Percentiles rank a stretch among this genome's conserved stretches.
phyloP scores from a whole-genome alignment of 2,113 vertebrate genomes.

The Cottus gobio region DNA sequence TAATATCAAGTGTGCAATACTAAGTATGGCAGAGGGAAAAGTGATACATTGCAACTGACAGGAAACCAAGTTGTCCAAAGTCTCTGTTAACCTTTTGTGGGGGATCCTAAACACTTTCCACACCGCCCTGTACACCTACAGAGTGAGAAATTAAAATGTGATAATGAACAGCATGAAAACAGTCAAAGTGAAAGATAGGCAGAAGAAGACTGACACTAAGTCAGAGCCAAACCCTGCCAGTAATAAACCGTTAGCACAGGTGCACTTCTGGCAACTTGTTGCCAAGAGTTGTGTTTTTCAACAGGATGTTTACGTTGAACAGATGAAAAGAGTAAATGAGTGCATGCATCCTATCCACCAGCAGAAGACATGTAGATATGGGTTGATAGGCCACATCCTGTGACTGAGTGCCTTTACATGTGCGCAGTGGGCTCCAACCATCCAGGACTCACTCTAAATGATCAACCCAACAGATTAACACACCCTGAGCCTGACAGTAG shows the following conservation, averaged over 20 bases:
- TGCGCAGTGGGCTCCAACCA: not conserved
- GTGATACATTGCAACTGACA: not conserved
- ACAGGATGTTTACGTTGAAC: conserved; percentile 61
- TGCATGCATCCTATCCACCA: conserved; percentile 48
- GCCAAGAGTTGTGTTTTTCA: conserved; percentile 41
- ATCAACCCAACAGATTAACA: not conserved
- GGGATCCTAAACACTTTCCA: not conserved
- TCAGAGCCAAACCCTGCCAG: not conserved
- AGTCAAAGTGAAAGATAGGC: not conserved
- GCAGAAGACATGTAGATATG: conserved; percentile 24
- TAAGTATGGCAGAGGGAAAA: too few relatives aligned
- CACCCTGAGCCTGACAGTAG: not conserved
- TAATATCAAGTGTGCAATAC: too few relatives aligned
- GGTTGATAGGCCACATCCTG: conserved; percentile 56
- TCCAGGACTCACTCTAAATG: not conserved
- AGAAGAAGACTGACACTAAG: not conserved
- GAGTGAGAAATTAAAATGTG: not conserved
- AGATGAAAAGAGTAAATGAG: conserved; percentile 38
- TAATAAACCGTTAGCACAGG: conserved; percentile 51
- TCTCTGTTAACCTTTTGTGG: not conserved
- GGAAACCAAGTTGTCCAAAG: not conserved
- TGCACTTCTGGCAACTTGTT: conserved; percentile 34
- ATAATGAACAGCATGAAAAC: not conserved
- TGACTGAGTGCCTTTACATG: conserved; percentile 11
- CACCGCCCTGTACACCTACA: not conserved